Base-by-base conservation (phyloP, 2,888 invertebrate genomes). In the Drosophila cracens region DNA sequence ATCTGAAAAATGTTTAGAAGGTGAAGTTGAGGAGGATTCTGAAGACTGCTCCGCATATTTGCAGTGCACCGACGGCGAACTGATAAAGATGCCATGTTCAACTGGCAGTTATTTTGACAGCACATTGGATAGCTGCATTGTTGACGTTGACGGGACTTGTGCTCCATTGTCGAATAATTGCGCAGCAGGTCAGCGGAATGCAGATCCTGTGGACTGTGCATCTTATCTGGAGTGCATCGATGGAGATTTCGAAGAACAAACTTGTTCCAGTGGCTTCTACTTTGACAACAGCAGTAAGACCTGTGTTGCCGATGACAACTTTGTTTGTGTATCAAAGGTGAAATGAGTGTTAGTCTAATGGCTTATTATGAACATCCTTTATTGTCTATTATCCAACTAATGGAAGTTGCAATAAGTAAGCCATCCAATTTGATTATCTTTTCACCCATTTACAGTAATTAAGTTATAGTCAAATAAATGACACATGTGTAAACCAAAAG, bases 151-250 rank as follows among this genome's bases (percentile, higher is more conserved):
- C 1, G 68, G 70, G 1, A 11, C 53, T 29, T 80, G 77, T 25
- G n/a, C 10, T 10, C 34, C 68, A 0, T 8, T 52, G 18, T 36
- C 31, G 11, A 60, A 63, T 4, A 53, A 16, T 1, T 80, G 81
- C 40, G 18, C 27, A n/a, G 76, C 75, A 31, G 78, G 81, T 21
- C 66, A 71, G 4, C 31, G 58, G 3, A 36, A 51, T n/a, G 7
- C 43, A 27, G 54, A 79, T 33, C 34, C 57, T 3, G 46, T 52
- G 0, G 58, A 79, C 34, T 66, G 48, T 27, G 29, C 60, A 1
- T 29, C 46, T 7, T 79, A 71, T 33, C 13, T 63, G 33, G 68
- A 75, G 31, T 78, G 78, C 49, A 63, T 79, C 11, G 57, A 71
- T 54, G 65, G 71, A 2, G 68, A 69, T 29, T 75, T 75, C 21